phyloP scores from a whole-genome alignment of 2,113 vertebrate genomes.

The Nycticryphes semicollaris region DNA sequence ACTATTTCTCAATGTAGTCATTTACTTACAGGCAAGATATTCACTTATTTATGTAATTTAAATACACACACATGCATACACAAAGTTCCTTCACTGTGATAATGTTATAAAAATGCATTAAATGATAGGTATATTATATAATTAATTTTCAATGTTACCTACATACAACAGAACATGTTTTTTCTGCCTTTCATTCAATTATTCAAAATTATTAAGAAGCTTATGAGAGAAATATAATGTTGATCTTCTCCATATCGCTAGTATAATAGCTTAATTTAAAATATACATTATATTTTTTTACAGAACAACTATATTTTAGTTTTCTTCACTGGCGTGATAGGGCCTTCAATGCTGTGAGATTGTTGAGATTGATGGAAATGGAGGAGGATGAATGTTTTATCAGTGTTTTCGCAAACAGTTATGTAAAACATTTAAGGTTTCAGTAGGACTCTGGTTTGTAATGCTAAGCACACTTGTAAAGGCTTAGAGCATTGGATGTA shows the following conservation, averaged over 20 bases:
- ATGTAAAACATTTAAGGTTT: background rate
- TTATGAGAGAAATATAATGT: background rate
- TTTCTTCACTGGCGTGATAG: background rate
- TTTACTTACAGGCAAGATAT: background rate
- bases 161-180: background rate
- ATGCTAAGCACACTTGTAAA: background rate
- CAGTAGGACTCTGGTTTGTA: background rate
- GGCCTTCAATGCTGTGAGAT: background rate
- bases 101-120: background rate
- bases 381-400: background rate
- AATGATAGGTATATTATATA: background rate
- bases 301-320: background rate
- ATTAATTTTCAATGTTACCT: background rate
- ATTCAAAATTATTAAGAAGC: background rate
- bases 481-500: background rate
- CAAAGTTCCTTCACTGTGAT: background rate
- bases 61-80: background rate
- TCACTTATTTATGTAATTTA: background rate
- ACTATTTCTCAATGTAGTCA: background rate
- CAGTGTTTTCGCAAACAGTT: background rate
- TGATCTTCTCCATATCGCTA: background rate
- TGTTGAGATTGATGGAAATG: background rate
- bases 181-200: background rate
- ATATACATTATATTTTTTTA: background rate
- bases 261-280: background rate